A percentile compares a stretch with the other conserved stretches of the same genome.
Evolutionary conservation across 2,797 vertebrate species (phyloP).

Genomic region (Malacoctenus gilli): DNA sequence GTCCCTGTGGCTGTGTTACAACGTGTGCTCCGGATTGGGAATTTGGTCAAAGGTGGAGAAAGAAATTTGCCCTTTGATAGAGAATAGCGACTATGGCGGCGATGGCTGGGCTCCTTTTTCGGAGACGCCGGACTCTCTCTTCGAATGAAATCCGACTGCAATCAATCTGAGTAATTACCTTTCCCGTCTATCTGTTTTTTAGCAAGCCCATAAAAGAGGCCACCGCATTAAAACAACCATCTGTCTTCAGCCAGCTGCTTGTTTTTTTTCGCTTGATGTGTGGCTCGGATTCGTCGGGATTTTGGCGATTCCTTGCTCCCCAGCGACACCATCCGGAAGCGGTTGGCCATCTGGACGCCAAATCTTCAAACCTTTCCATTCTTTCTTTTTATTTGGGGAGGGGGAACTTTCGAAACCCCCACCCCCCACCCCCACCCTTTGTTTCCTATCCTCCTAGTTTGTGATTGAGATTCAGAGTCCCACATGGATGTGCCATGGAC

Average conservation of each 20-base stretch:
- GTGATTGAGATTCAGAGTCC: conserved; percentile 63
- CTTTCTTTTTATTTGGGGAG: too few relatives aligned
- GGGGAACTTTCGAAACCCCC: too few relatives aligned
- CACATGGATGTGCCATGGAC: conserved; percentile 62
- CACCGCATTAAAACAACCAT: conserved; percentile 12
- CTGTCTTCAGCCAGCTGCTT: conserved; percentile 20
- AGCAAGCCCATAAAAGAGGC: neutral
- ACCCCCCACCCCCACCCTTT: conserved; percentile 5
- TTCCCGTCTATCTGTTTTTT: conserved; percentile 7
- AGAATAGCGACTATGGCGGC: too few relatives aligned
- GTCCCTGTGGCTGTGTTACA: too few relatives aligned
- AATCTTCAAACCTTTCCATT: neutral
- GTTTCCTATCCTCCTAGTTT: conserved; percentile 34
- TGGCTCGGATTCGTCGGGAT: conserved; percentile 2
- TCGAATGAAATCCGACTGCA: neutral
- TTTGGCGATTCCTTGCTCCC: neutral
- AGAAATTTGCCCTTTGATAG: too few relatives aligned
- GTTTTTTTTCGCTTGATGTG: neutral
- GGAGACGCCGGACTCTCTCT: too few relatives aligned
- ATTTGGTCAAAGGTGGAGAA: too few relatives aligned
- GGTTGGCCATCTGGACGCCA: neutral
- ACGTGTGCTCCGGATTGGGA: too few relatives aligned
- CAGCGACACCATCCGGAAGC: neutral
- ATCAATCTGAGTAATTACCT: conserved; percentile 25
- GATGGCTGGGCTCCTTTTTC: too few relatives aligned